A percentile compares a stretch with the other conserved stretches of the same genome.
phyloP scores from a whole-genome alignment of 2,113 vertebrate species.

The Bagarius yarrelli region DNA sequence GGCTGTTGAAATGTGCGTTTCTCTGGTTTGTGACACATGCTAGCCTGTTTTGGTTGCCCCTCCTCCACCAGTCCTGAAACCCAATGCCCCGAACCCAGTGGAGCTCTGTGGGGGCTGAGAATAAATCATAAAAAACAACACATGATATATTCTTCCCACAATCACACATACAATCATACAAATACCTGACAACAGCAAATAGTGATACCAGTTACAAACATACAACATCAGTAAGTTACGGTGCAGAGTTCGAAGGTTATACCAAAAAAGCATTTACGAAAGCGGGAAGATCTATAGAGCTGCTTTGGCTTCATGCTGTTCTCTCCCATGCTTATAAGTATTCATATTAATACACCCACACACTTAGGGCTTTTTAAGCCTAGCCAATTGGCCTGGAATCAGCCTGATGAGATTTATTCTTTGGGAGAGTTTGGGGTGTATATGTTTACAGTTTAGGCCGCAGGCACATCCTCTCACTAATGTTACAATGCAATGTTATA shows the following conservation, averaged over 20 bases:
- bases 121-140: conserved; percentile 62
- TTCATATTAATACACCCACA: conserved; percentile 7
- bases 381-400: conserved; percentile 55
- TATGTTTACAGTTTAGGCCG: conserved; percentile 54
- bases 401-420: conserved; percentile 56
- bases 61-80: conserved; percentile 26
- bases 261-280: not conserved
- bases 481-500: conserved; percentile 56
- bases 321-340: conserved; percentile 13
- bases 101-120: conserved; percentile 38
- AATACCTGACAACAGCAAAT: not conserved
- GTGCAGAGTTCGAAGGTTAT: not conserved
- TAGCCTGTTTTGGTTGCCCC: conserved; percentile 35
- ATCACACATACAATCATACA: conserved; percentile 32
- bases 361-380: conserved; percentile 63
- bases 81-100: conserved; percentile 1
- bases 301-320: conserved; percentile 8
- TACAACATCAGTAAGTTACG: not conserved
- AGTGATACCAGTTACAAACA: not conserved
- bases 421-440: conserved; percentile 50
- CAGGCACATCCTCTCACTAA: conserved; percentile 56
- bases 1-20: conserved; percentile 2
- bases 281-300: not conserved
- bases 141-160: not conserved
- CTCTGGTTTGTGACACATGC: conserved; percentile 31